phyloP scores from a whole-genome alignment of 2,888 invertebrate genomes.

The Synergus laeviventris region DNA sequence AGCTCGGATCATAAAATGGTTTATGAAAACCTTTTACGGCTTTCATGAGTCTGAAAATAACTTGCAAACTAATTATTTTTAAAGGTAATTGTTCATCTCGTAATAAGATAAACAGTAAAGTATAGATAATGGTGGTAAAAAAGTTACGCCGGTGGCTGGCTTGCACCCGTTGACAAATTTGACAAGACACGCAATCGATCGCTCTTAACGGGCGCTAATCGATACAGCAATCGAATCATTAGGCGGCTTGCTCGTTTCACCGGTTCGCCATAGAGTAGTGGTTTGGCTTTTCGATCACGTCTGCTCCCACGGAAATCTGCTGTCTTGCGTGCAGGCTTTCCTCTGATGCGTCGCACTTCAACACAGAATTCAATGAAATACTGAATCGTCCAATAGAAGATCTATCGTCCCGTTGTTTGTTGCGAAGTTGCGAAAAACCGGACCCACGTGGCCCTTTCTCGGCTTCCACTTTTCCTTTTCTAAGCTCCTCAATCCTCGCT shows the following conservation, averaged over 20 bases:
- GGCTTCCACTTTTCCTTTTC: conserved; percentile 41
- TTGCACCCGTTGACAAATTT: conserved; percentile 74
- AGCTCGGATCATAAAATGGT: conserved; percentile 13
- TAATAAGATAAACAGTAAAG: not conserved
- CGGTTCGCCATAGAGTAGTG: conserved; percentile 52
- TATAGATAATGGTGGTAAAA: conserved; percentile 14
- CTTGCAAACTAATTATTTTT: not conserved
- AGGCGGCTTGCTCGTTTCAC: conserved; percentile 65
- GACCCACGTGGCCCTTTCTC: conserved; percentile 50
- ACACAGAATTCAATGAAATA: conserved; percentile 46
- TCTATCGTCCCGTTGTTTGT: conserved; percentile 52
- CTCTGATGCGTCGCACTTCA: conserved; percentile 38
- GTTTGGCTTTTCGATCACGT: conserved; percentile 72
- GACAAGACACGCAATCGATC: conserved; percentile 73
- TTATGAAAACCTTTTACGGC: conserved; percentile 2
- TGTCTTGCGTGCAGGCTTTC: conserved; percentile 48
- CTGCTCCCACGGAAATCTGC: conserved; percentile 68
- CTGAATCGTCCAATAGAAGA: conserved; percentile 45
- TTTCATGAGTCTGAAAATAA: too few relatives aligned
- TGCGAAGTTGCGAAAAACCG: conserved; percentile 49
- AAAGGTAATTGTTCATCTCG: not conserved
- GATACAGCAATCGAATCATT: conserved; percentile 74
- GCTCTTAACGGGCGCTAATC: conserved; percentile 71
- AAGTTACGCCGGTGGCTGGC: conserved; percentile 51
- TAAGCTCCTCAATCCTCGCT: conserved; percentile 16